These are phyloP conservation scores for Spodoptera exigua DNA, from an alignment of 2,888 invertebrate species.

Conservation along the genomic window DNA sequence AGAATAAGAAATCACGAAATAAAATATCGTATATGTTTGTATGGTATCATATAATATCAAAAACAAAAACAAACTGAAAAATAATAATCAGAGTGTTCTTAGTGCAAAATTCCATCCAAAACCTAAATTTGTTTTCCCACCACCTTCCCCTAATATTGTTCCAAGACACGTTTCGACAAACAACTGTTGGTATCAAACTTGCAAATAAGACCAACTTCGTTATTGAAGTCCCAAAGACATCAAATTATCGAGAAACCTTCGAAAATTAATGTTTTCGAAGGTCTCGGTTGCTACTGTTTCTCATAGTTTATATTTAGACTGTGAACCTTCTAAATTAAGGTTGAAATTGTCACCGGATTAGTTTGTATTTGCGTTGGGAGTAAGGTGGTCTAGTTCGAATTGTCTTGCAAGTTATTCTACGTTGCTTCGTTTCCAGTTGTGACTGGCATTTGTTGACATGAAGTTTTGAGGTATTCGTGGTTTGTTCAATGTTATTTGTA, in stretches of 20 bases:
- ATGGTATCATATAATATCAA: too few species aligned
- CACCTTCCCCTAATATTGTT: constrained; percentile 11
- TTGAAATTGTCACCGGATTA: constrained; percentile 17
- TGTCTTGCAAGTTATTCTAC: constrained; percentile 5
- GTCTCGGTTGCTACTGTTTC: constrained; percentile 9
- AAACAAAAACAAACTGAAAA: neutral
- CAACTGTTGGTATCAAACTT: constrained; percentile 35
- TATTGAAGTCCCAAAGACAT: constrained; percentile 37
- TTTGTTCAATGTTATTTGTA: too few species aligned
- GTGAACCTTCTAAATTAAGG: constrained; percentile 24
- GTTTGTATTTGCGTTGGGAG: constrained; percentile 28
- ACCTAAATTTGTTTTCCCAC: constrained; percentile 13
- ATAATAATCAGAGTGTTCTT: constrained; percentile 1
- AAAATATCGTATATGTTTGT: too few species aligned
- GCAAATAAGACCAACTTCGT: constrained; percentile 40
- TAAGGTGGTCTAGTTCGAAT: constrained; percentile 8
- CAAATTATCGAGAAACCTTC: constrained; percentile 44
- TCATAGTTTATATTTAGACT: constrained; percentile 44
- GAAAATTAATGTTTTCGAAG: constrained; percentile 35
- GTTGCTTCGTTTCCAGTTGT: neutral
- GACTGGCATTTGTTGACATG: neutral
- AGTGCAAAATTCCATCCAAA: neutral
- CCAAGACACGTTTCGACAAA: constrained; percentile 14
- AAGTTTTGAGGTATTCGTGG: neutral
- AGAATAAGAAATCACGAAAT: too few species aligned